phyloP scores from a whole-genome alignment of 1,140 invertebrate genomes.

The Streblospio benedicti region DNA sequence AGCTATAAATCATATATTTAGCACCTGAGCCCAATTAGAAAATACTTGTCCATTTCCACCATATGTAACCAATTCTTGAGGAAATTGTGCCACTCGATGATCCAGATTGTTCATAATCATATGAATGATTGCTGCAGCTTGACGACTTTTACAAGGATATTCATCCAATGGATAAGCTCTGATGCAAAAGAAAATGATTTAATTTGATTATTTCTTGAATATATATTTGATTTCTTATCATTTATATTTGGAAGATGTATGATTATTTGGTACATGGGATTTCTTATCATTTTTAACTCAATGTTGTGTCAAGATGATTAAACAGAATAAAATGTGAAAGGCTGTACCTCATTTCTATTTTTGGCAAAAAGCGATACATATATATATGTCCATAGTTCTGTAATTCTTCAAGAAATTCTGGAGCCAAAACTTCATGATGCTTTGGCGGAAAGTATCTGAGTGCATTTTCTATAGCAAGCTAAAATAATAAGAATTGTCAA shows the following conservation, averaged over 20 bases:
- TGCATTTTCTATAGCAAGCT: constrained; percentile 56
- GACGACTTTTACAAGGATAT: constrained; percentile 50
- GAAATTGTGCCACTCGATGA: constrained; percentile 54
- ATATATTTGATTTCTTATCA: background rate
- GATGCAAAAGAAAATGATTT: constrained; percentile 13
- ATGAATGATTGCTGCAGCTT: constrained; percentile 58
- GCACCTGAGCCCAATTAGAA: constrained; percentile 62
- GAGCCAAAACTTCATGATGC: constrained; percentile 49
- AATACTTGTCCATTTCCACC: constrained; percentile 65
- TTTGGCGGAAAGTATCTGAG: constrained; percentile 57
- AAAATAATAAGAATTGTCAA: constrained; percentile 8
- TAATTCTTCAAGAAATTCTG: constrained; percentile 57
- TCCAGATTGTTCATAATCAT: constrained; percentile 65
- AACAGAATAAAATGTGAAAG: no score
- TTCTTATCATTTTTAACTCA: no score
- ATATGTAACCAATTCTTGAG: constrained; percentile 57
- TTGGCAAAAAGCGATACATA: constrained; percentile 59
- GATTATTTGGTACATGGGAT: no score
- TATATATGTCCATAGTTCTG: constrained; percentile 59
- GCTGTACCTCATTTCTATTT: constrained; percentile 52
- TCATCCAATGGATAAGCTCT: constrained; percentile 56
- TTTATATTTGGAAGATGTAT: no score
- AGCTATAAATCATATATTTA: no score
- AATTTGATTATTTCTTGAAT: background rate
- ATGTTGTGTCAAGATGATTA: no score